Percentiles rank a stretch among this genome's conserved stretches.
These are phyloP conservation scores for Syrrhaptes paradoxus DNA, from an alignment of 2,113 vertebrate species.

Conservation along the genomic window DNA sequence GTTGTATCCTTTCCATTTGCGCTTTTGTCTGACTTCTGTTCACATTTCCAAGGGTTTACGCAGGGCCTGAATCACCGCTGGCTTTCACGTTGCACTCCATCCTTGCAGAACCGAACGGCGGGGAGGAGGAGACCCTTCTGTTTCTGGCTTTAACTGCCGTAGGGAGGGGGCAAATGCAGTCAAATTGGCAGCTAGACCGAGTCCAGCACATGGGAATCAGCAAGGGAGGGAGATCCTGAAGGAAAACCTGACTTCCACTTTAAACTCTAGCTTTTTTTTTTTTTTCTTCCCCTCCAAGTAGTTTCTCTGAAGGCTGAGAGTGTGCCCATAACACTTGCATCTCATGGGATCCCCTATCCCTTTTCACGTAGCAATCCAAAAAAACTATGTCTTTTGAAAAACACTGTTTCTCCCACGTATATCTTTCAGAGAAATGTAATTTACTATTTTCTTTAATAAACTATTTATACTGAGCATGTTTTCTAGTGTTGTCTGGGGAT, in stretches of 20 bases:
- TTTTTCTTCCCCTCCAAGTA: too few species aligned
- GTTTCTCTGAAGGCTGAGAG: too few species aligned
- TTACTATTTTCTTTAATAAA: conserved; percentile 63
- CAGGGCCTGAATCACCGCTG: not conserved
- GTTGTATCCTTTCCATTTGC: not conserved
- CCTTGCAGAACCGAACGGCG: fast-evolving
- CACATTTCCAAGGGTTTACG: not conserved
- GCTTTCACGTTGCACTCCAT: fast-evolving
- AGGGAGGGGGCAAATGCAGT: too few species aligned
- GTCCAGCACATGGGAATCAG: too few species aligned
- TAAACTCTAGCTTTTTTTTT: too few species aligned
- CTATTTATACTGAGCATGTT: not conserved
- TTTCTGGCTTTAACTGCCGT: too few species aligned
- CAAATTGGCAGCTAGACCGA: too few species aligned
- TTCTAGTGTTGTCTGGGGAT: not conserved
- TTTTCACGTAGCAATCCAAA: not conserved
- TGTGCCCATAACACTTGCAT: too few species aligned
- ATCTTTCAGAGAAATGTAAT: not conserved
- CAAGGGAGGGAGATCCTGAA: too few species aligned
- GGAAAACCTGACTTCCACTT: too few species aligned
- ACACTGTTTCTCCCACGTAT: not conserved
- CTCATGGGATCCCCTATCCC: too few species aligned
- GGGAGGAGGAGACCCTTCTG: too few species aligned
- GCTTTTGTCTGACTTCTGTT: not conserved
- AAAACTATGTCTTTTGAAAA: fast-evolving